These are phyloP conservation scores for Prinia subflava DNA, from an alignment of 2,113 vertebrate genomes.

Conservation along the genomic window DNA sequence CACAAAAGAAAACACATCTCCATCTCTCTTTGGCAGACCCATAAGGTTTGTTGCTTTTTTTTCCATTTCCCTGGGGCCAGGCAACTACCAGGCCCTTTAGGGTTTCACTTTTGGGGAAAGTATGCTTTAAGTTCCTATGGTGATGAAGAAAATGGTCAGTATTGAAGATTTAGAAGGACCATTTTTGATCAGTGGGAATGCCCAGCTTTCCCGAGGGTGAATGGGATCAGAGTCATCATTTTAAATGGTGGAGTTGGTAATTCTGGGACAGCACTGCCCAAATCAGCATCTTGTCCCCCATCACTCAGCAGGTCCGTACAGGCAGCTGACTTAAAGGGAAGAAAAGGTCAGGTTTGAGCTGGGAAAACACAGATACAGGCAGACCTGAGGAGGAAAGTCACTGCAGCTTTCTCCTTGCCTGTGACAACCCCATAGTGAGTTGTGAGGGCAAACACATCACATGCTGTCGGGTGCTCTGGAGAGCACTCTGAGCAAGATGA, in stretches of 20 bases:
- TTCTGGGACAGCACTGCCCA: neutral
- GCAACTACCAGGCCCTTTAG: neutral
- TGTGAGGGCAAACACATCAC: neutral
- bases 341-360: neutral
- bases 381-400: neutral
- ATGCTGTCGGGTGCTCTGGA: neutral
- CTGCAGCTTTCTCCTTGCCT: neutral
- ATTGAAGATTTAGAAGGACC: neutral
- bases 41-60: neutral
- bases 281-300: neutral
- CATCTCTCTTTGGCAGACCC: neutral
- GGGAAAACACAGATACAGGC: neutral
- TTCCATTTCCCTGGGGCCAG: neutral
- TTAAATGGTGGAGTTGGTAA: neutral
- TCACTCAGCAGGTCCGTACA: neutral
- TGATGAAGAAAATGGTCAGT: neutral
- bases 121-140: neutral
- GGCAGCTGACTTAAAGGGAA: neutral
- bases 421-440: neutral
- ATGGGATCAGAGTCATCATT: neutral
- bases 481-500: neutral
- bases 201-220: neutral
- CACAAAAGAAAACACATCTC: neutral
- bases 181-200: neutral
- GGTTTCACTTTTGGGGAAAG: neutral